Evolutionary conservation across 2,797 vertebrate species (phyloP).

Genomic region (Percopsis omiscomaycus): DNA sequence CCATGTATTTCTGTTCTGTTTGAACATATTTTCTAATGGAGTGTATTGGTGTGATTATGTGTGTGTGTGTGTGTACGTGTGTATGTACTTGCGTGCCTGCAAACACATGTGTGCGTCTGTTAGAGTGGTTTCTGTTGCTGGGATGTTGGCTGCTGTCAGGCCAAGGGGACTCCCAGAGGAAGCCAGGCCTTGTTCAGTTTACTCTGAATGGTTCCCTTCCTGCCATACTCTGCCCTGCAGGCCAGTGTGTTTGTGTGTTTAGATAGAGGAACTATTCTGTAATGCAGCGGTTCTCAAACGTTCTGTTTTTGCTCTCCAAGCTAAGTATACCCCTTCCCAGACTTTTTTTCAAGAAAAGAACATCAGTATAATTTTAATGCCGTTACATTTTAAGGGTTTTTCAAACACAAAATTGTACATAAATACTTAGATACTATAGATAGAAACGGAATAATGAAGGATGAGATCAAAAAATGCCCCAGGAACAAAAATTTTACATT

Average conservation of each 20-base stretch:
- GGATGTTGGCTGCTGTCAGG: conserved; percentile 75
- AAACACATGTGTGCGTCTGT: conserved; percentile 46
- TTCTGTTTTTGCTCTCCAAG: conserved; percentile 38
- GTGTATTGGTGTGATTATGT: too few species aligned
- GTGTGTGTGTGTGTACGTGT: not conserved
- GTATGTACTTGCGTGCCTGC: conserved; percentile 4
- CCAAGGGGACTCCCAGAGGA: conserved; percentile 78
- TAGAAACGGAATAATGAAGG: too few species aligned
- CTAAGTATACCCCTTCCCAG: too few species aligned
- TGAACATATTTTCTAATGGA: not conserved
- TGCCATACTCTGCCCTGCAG: conserved; percentile 74
- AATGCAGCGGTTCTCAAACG: conserved; percentile 42
- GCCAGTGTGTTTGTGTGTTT: conserved; percentile 53
- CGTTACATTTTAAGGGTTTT: too few species aligned
- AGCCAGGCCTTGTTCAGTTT: conserved; percentile 80
- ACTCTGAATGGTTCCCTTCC: conserved; percentile 83
- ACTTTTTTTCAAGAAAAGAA: too few species aligned
- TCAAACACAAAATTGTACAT: too few species aligned
- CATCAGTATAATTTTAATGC: too few species aligned
- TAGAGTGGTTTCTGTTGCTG: conserved; percentile 72
- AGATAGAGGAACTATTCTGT: conserved; percentile 22
- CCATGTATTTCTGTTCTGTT: not conserved
- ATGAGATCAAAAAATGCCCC: too few species aligned
- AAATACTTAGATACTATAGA: too few species aligned
- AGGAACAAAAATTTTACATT: too few species aligned